phyloP scores from a whole-genome alignment of 2,888 invertebrate genomes.

The Hololepta plana region DNA sequence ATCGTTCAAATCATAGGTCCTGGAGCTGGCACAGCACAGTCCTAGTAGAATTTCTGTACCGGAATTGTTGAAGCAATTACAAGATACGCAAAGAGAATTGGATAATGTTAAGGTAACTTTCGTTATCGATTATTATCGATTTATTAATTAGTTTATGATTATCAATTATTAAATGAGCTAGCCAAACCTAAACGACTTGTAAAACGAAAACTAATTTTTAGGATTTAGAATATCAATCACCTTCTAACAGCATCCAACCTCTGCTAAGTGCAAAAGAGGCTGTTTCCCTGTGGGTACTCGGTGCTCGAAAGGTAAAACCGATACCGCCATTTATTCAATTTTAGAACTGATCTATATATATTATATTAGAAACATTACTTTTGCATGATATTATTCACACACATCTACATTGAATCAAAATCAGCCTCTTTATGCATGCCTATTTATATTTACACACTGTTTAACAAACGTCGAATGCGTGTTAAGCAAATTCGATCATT shows the following conservation, averaged over 20 bases:
- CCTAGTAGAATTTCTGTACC: conserved; percentile 58
- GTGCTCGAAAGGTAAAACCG: conserved; percentile 68
- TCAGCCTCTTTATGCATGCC: too few species aligned
- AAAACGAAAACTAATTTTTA: conserved; percentile 30
- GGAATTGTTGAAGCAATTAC: conserved; percentile 64
- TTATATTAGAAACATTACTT: too few species aligned
- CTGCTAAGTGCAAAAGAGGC: conserved; percentile 87
- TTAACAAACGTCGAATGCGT: too few species aligned
- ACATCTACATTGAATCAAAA: too few species aligned
- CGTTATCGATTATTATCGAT: conserved; percentile 1
- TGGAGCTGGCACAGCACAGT: conserved; percentile 37
- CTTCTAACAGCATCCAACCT: conserved; percentile 53
- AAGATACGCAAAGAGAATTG: conserved; percentile 70
- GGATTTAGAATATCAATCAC: conserved; percentile 50
- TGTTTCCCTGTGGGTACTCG: conserved; percentile 85
- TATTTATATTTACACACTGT: too few species aligned
- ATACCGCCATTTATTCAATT: too few species aligned
- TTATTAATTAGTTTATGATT: too few species aligned
- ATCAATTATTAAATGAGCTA: too few species aligned
- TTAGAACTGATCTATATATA: too few species aligned
- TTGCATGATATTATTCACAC: too few species aligned
- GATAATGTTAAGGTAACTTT: conserved; percentile 64
- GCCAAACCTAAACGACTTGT: too few species aligned
- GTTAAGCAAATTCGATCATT: too few species aligned
- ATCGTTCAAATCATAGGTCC: conserved; percentile 15